Evolutionary conservation across 2,888 invertebrate genomes (phyloP), one percentile per base, ranked within the genome.

Genomic region (Torymus aiolomorphi): DNA sequence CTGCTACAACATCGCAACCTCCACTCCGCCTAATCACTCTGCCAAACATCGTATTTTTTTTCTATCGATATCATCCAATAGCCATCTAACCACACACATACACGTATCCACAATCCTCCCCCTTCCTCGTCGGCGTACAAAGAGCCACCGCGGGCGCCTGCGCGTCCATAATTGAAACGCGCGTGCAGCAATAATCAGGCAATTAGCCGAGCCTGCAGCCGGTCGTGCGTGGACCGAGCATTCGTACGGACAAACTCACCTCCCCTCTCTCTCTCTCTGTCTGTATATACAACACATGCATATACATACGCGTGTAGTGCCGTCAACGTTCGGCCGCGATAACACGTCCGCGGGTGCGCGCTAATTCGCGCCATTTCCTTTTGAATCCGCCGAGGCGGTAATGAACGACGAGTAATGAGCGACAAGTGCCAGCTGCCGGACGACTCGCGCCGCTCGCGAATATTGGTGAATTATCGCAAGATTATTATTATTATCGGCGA

Each of bases 351-450:
- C 51, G 14, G n/a, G 16, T 16, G 13, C 62, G 31, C 62, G 31
- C 65, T 72, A 72, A 76, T 80, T 80, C 57, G 66, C 71, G 56
- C 66, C 62, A 72, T 76, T 72, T 66, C 54, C 71, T 72, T 51
- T 67, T 61, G 80, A 76, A 62, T 59, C 11, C 52, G 2, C 20
- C 59, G 49, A 12, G 61, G 74, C 67, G 67, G 18, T 63, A 70
- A 70, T 54, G 54, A 63, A 63, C 31, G 49, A 49, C 20, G 49
- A 63, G 63, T 70, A 70, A 76, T 71, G 76, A 71, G 63, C 67
- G 75, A 75, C 67, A 75, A 75, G 61, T 67, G 8, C 42, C 2
- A 1, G 1, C 13, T 10, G 18, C 18, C 1, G 42, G 5, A 42
- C 0, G 1, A 42, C 42, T 1, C 57, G 74, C 75, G 31, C 51